These are phyloP conservation scores for Aphaenogaster rudis DNA, from an alignment of 1,140 invertebrate genomes.

Conservation along the genomic window DNA sequence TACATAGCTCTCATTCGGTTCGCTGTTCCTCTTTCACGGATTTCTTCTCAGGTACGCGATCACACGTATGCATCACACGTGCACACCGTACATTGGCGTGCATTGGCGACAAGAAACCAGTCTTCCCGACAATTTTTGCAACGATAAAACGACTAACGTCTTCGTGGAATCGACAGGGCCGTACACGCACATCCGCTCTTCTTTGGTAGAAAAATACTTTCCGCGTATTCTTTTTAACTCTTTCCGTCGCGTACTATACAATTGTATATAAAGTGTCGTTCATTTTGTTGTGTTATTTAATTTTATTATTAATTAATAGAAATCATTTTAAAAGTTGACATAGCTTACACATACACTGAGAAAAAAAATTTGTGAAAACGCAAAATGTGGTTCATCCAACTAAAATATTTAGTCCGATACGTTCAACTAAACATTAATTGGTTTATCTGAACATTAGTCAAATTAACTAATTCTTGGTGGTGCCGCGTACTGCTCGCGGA, in stretches of 20 bases:
- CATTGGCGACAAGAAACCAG: slow-evolving; percentile 80
- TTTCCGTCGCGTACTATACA: not conserved
- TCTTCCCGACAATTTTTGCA: slow-evolving; percentile 77
- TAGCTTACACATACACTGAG: too few species aligned
- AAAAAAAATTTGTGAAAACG: too few species aligned
- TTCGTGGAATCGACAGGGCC: slow-evolving; percentile 77
- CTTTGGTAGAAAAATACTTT: slow-evolving; percentile 12
- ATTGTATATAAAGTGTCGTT: not conserved
- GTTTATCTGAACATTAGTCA: too few species aligned
- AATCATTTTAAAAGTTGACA: not conserved
- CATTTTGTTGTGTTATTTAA: not conserved
- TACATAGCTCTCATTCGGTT: not conserved
- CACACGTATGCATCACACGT: slow-evolving; percentile 63
- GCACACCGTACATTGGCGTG: slow-evolving; percentile 65
- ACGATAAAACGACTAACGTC: slow-evolving; percentile 76
- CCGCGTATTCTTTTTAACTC: slow-evolving; percentile 5
- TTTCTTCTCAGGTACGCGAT: slow-evolving; percentile 53
- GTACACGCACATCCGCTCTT: slow-evolving; percentile 60
- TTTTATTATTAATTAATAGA: slow-evolving; percentile 2
- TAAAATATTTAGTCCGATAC: too few species aligned
- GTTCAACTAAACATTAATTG: too few species aligned
- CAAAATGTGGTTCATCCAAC: too few species aligned
- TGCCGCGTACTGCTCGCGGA: too few species aligned
- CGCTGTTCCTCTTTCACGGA: slow-evolving; percentile 9
- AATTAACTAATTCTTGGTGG: too few species aligned